Evolutionary conservation across 2,888 invertebrate species (phyloP).

Genomic region (Hirtodrosophila confusa): DNA sequence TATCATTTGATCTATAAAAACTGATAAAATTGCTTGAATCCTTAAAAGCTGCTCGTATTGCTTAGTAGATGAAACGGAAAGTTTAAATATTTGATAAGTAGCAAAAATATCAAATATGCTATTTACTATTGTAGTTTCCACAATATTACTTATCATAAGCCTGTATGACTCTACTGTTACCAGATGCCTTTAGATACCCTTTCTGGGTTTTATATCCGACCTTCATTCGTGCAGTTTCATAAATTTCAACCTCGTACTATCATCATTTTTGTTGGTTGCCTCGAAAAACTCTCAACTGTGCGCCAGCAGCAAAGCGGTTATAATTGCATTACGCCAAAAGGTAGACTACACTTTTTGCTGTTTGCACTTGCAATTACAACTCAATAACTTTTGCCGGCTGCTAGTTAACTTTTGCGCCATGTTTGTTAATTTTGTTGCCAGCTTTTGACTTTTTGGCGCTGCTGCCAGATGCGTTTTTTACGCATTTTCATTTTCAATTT

Average conservation of each 20-base stretch:
- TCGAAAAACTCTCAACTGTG: conserved; percentile 20
- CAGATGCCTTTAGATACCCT: background rate
- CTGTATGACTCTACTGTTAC: too few relatives aligned
- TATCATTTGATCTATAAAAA: too few relatives aligned
- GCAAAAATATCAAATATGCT: too few relatives aligned
- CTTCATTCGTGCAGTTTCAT: conserved; percentile 11
- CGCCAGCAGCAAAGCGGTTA: conserved; percentile 49
- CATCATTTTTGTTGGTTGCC: conserved; percentile 12
- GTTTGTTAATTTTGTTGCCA: conserved; percentile 53
- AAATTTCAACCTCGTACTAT: conserved; percentile 21
- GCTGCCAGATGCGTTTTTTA: conserved; percentile 13
- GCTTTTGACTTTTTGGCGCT: conserved; percentile 35
- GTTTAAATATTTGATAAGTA: too few relatives aligned
- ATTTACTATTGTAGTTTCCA: too few relatives aligned
- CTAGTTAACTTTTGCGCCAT: conserved; percentile 62
- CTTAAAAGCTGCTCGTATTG: too few relatives aligned
- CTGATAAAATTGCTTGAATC: too few relatives aligned
- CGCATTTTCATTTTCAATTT: conserved; percentile 44
- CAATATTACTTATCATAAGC: too few relatives aligned
- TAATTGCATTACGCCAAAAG: conserved; percentile 75
- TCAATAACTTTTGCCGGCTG: conserved; percentile 72
- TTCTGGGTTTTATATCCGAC: background rate
- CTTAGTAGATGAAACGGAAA: too few relatives aligned
- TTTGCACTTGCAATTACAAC: conserved; percentile 76
- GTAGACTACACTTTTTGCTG: conserved; percentile 59